Base-by-base conservation (phyloP, 2,888 invertebrate genomes). In the Selenia dentaria region DNA sequence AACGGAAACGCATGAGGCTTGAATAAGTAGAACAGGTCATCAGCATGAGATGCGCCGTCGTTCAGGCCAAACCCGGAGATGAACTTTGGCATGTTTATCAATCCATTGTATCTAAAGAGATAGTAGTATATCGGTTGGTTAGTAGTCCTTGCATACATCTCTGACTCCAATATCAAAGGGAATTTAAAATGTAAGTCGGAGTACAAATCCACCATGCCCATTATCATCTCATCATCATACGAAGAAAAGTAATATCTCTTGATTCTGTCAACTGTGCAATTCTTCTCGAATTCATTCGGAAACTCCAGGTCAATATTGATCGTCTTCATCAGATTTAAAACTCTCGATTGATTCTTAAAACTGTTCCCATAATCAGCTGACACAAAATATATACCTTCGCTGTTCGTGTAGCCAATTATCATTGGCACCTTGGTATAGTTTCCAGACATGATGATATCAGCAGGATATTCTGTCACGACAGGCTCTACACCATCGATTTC, bases 1-100 rank as follows among this genome's bases (percentile, higher is more conserved):
- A 86, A 44, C 0, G 87, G 88, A 32, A 89, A 74, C 1, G 74
- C 68, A 31, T 79, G 78, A 0, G 89, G 84, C 56, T 80, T 83
- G 72, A 90, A 86, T 57, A 90, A 62, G 57, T 90, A 90, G 62
- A 90, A 83, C 29, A 90, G 56, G 42, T 90, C 90, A 32, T 90
- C 90, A 0, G 80, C 90, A 36, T 90, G 90, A 0, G 87, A 83
- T 1, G 90, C 90, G 0, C 90, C 90, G 0, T 57, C 56, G n/a
- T 64, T 60, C 25, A 65, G 52, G 0, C 67, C 64, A 26, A 80
- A 80, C 26, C 72, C 63, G 3, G 85, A 82, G 28, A 85, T 68
- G 24, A 83, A 67, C 69, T 90, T 90, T 1, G 84, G 76, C 69
- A 88, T 71, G 36, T 90, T 90, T 22, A 82, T 73, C 24, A 72